A percentile compares a stretch with the other conserved stretches of the same genome.
Evolutionary conservation across 30 jellyfish, hydroid and myxozoan species (phyloP).

Genomic region (Chrysaora quinquecirrha): DNA sequence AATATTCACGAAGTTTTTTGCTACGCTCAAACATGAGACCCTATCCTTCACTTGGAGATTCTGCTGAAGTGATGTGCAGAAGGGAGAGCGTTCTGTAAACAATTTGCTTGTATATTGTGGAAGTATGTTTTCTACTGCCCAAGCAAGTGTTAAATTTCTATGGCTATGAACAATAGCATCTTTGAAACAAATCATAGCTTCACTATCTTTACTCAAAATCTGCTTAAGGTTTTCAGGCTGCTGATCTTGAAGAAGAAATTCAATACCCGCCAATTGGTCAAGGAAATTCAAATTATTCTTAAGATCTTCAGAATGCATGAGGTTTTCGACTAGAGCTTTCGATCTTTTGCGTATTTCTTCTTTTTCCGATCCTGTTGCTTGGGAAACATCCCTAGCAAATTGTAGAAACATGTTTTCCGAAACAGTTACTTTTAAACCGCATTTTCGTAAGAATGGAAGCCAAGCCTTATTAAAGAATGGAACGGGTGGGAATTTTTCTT

Average conservation of each 20-base stretch:
- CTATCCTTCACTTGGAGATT: neutral
- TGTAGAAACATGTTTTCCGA: constrained; percentile 18
- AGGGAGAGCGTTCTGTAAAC: neutral
- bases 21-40: constrained; percentile 7
- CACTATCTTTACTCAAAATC: neutral
- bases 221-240: neutral
- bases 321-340: constrained; percentile 12
- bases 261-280: neutral
- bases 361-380: neutral
- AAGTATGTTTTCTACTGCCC: constrained; percentile 46
- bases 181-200: neutral
- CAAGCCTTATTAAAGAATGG: constrained; percentile 21
- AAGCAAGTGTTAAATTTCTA: constrained; percentile 10
- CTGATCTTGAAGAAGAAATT: constrained; percentile 30
- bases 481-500: constrained; percentile 54
- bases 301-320: neutral
- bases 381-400: constrained; percentile 51
- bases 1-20: constrained; percentile 24
- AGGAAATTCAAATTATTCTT: neutral
- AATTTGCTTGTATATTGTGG: constrained; percentile 7
- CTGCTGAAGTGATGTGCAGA: neutral
- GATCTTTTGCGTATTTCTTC: constrained; percentile 16
- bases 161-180: neutral
- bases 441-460: constrained; percentile 45
- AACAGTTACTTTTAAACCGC: constrained; percentile 44